Conservation (phyloP, 2,888 invertebrate species). For the Oxytorus armatus region DNA sequence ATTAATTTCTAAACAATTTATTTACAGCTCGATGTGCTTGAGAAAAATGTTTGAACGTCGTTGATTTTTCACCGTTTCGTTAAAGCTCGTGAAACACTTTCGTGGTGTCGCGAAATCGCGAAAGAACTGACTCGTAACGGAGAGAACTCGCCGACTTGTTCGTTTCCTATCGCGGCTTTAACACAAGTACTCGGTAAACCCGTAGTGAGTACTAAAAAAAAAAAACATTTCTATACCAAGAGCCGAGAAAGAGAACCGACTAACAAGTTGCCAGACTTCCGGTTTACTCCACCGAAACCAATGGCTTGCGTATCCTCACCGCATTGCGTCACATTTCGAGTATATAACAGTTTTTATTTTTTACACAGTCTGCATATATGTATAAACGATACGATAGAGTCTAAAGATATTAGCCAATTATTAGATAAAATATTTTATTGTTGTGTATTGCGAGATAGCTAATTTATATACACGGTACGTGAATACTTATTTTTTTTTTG, state of each 20-base stretch:
- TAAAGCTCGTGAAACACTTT: conserved; percentile 33
- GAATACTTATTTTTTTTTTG: too few relatives aligned
- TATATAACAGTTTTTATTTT: neutral
- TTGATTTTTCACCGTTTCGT: conserved; percentile 1
- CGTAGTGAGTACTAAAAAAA: conserved; percentile 35
- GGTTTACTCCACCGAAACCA: conserved; percentile 66
- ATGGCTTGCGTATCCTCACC: conserved; percentile 33
- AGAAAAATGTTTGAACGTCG: neutral
- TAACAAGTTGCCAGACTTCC: conserved; percentile 70
- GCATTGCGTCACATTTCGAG: conserved; percentile 54
- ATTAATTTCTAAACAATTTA: neutral
- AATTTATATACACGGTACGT: too few relatives aligned
- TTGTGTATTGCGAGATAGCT: too few relatives aligned
- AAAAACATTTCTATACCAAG: conserved; percentile 33
- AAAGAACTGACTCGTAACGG: conserved; percentile 60
- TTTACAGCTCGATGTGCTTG: neutral
- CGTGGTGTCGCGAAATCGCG: conserved; percentile 54
- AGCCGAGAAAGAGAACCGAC: conserved; percentile 54
- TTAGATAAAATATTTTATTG: too few relatives aligned
- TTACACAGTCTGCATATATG: too few relatives aligned
- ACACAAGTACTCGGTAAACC: conserved; percentile 49
- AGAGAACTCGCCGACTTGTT: conserved; percentile 51
- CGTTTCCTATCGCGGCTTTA: conserved; percentile 54
- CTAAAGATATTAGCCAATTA: too few relatives aligned
- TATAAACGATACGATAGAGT: too few relatives aligned